phyloP scores from a whole-genome alignment of 2,888 invertebrate species.

The Tipula confusa region DNA sequence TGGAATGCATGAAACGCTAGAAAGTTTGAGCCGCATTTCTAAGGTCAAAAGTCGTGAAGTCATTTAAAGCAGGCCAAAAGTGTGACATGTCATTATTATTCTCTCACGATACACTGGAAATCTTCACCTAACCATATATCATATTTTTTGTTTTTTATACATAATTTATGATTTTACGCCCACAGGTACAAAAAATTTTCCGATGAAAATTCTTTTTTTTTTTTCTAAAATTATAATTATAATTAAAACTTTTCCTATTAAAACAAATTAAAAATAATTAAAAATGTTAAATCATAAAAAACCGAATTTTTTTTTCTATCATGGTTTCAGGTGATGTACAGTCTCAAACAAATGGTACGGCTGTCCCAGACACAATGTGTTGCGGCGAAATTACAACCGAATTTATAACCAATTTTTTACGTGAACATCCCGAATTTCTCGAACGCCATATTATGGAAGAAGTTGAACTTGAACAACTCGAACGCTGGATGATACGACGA shows the following conservation, averaged over 20 bases:
- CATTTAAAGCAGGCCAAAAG: no score
- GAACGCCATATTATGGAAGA: conserved; percentile 61
- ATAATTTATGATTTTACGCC: not conserved
- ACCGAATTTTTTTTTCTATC: not conserved
- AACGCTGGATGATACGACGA: conserved; percentile 60
- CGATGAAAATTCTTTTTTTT: not conserved
- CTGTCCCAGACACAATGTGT: not conserved
- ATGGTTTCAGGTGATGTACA: conserved; percentile 26
- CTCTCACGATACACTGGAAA: no score
- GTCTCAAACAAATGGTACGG: conserved; percentile 8
- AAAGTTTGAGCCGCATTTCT: no score
- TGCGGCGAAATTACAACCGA: conserved; percentile 27
- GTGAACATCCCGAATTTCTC: conserved; percentile 60
- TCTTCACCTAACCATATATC: no score
- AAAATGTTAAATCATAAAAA: no score
- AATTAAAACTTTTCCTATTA: conserved; percentile 3
- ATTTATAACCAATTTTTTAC: conserved; percentile 53
- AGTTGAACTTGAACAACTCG: conserved; percentile 59
- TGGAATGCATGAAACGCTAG: no score
- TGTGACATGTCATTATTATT: no score
- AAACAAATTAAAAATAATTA: not conserved
- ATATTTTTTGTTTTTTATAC: no score
- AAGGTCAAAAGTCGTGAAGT: no score
- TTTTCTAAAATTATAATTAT: not conserved
- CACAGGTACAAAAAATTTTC: not conserved